phyloP scores from a whole-genome alignment of 2,888 invertebrate species.

The Unio delphinus region DNA sequence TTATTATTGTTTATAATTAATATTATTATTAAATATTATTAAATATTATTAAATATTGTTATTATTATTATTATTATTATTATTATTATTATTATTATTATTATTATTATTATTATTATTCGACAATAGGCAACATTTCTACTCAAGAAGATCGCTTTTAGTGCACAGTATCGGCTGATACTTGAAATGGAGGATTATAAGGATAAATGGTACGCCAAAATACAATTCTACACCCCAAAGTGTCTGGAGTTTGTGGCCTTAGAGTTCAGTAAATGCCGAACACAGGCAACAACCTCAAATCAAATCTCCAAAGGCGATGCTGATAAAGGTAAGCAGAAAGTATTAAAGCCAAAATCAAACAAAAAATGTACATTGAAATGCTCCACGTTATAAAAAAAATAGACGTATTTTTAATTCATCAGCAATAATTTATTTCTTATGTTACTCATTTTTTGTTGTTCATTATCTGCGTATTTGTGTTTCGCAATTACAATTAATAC shows the following conservation, averaged over 20 bases:
- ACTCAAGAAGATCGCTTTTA: slow-evolving; percentile 26
- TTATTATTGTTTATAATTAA: no score
- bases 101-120: no score
- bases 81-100: no score
- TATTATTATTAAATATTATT: no score
- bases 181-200: slow-evolving; percentile 19
- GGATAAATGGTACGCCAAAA: slow-evolving; percentile 14
- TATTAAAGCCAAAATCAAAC: not conserved
- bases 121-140: slow-evolving; percentile 17
- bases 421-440: no score
- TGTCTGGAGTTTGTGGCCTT: slow-evolving; percentile 14
- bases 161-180: slow-evolving; percentile 33
- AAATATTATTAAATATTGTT: no score
- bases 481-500: slow-evolving; percentile 1
- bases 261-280: slow-evolving; percentile 15
- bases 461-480: not conserved
- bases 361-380: no score
- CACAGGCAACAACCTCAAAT: not conserved
- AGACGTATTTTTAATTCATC: no score
- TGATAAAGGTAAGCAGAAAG: slow-evolving; percentile 1
- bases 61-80: no score
- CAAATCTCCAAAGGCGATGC: not conserved
- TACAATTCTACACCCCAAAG: slow-evolving; percentile 25
- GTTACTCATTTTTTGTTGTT: no score
- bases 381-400: no score